Percentiles rank a stretch among this genome's conserved stretches.
phyloP scores from a whole-genome alignment of 2,888 invertebrate genomes.

The Tyria jacobaeae region DNA sequence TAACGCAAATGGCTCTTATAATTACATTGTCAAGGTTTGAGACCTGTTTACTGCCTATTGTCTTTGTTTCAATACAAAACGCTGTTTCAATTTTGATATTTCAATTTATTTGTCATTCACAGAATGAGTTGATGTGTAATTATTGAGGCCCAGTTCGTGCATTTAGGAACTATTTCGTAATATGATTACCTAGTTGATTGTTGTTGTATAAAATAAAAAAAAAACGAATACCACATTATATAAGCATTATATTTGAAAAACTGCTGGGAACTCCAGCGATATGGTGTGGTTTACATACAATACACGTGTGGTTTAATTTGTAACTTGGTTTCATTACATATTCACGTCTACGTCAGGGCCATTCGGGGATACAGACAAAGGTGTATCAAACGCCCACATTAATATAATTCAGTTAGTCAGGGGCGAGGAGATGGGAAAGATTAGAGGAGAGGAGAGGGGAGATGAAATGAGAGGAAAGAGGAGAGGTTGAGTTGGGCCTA shows the following conservation, averaged over 20 bases:
- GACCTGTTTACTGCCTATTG: conserved; percentile 63
- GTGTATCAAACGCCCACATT: no score
- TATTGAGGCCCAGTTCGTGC: conserved; percentile 18
- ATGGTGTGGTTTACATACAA: no score
- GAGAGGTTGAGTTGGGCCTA: no score
- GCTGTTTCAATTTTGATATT: conserved; percentile 45
- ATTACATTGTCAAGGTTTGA: conserved; percentile 69
- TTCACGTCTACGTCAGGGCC: no score
- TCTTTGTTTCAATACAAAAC: conserved; percentile 53
- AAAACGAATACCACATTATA: neutral
- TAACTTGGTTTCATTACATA: no score
- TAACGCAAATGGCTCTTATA: conserved; percentile 58
- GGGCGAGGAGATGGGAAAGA: no score
- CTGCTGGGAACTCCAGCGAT: no score
- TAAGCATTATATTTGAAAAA: neutral
- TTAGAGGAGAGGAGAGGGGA: no score
- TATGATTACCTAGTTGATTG: conserved; percentile 13
- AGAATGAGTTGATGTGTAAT: conserved; percentile 9
- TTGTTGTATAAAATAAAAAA: neutral
- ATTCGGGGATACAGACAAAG: no score
- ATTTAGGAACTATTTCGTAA: conserved; percentile 22
- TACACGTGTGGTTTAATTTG: no score
- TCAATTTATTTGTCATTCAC: conserved; percentile 41
- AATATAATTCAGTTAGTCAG: no score
- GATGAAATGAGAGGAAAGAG: no score